A percentile compares a stretch with the other conserved stretches of the same genome.
phyloP scores from a whole-genome alignment of 2,888 invertebrate species.

The Spisula solida region DNA sequence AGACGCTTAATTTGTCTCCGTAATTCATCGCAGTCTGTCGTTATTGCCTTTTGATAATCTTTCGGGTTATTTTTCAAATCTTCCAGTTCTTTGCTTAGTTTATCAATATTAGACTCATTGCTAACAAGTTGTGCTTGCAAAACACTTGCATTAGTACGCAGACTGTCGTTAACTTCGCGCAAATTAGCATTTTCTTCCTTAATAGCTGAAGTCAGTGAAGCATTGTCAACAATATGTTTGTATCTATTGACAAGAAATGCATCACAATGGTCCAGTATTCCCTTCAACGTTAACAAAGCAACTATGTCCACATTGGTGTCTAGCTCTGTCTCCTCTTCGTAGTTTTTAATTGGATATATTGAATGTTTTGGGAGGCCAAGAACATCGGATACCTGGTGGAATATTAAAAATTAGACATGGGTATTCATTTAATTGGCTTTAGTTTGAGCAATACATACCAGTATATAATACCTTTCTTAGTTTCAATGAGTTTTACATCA shows the following conservation, averaged over 20 bases:
- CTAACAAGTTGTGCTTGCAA: background rate
- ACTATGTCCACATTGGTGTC: constrained; percentile 4
- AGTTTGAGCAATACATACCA: no score
- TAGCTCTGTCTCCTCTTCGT: constrained; percentile 30
- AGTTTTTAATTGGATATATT: constrained; percentile 34
- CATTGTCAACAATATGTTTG: background rate
- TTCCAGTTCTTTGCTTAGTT: background rate
- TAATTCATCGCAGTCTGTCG: background rate
- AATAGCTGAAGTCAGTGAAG: background rate
- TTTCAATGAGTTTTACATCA: no score
- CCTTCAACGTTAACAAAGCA: constrained; percentile 9
- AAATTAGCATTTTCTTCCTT: background rate
- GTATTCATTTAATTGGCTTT: no score
- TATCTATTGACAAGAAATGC: constrained; percentile 27
- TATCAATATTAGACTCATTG: background rate
- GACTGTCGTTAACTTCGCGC: background rate
- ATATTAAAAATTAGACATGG: no score
- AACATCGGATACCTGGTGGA: constrained; percentile 19
- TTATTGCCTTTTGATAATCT: no score
- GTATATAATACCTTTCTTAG: no score
- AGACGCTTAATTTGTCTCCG: background rate
- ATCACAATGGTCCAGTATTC: constrained; percentile 21
- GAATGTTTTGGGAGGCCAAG: constrained; percentile 25
- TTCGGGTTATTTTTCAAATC: no score
- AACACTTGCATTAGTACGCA: background rate